Evolutionary conservation across 2,888 invertebrate species (phyloP).

Genomic region (Disparrhopalites patrizii): DNA sequence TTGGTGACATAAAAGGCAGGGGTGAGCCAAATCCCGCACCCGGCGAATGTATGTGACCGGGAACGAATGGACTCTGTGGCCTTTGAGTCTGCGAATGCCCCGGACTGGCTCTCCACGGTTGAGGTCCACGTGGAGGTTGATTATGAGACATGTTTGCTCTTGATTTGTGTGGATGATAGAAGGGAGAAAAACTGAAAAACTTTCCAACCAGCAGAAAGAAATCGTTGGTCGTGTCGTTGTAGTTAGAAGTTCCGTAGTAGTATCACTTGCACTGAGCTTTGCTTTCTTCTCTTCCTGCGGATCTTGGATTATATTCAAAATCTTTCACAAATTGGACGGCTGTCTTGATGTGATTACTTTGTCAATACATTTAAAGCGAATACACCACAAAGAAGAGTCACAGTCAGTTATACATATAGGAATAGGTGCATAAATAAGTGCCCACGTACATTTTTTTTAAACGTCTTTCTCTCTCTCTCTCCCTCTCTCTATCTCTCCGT

Average conservation of each 20-base stretch:
- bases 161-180: no score
- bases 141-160: constrained; percentile 9
- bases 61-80: constrained; percentile 21
- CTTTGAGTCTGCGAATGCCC: constrained; percentile 1
- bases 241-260: no score
- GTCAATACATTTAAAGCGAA: neutral
- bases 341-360: neutral
- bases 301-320: no score
- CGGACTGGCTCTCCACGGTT: neutral
- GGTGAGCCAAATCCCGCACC: constrained; percentile 14
- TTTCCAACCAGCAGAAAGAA: no score
- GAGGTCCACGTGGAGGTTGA: neutral
- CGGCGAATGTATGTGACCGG: constrained; percentile 17
- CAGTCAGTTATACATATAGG: neutral
- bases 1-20: constrained; percentile 25
- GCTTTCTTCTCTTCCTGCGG: no score
- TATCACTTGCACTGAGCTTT: no score
- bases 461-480: no score
- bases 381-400: neutral
- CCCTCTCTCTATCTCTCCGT: no score
- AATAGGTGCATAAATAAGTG: neutral
- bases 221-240: no score
- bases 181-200: no score
- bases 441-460: no score
- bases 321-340: neutral